Conservation (phyloP, 2,113 vertebrate genomes). For the Perca fluviatilis region DNA sequence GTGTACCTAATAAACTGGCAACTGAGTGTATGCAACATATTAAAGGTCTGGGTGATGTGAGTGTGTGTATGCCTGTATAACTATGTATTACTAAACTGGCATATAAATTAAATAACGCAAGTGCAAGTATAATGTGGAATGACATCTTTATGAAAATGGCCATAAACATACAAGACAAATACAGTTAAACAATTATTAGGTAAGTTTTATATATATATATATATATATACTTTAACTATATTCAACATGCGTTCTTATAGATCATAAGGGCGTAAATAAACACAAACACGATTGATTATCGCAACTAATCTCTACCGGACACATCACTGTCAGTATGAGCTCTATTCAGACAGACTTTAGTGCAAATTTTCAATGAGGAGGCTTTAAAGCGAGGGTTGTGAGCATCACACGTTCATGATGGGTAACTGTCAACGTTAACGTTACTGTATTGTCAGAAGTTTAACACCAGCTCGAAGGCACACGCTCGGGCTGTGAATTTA, state of each 20-base stretch:
- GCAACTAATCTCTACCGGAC: neutral
- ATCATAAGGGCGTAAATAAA: neutral
- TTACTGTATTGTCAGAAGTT: neutral
- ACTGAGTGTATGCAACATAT: neutral
- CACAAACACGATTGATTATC: neutral
- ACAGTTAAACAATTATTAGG: neutral
- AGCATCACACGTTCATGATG: neutral
- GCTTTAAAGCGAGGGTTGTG: neutral
- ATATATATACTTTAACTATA: neutral
- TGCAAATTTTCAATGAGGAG: neutral
- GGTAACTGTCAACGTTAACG: neutral
- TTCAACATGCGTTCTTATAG: neutral
- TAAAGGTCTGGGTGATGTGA: neutral
- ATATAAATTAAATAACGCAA: neutral
- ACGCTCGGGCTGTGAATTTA: neutral
- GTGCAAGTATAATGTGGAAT: neutral
- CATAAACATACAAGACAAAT: neutral
- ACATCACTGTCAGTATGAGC: neutral
- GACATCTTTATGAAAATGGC: neutral
- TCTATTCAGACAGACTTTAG: neutral
- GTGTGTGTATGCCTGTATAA: neutral
- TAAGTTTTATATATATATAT: neutral
- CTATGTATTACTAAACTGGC: neutral
- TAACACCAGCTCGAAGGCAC: neutral
- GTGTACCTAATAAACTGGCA: neutral